Evolutionary conservation across 2,113 vertebrate genomes (phyloP), one percentile per base, ranked within the genome.

Genomic region (Perca schrenkii): DNA sequence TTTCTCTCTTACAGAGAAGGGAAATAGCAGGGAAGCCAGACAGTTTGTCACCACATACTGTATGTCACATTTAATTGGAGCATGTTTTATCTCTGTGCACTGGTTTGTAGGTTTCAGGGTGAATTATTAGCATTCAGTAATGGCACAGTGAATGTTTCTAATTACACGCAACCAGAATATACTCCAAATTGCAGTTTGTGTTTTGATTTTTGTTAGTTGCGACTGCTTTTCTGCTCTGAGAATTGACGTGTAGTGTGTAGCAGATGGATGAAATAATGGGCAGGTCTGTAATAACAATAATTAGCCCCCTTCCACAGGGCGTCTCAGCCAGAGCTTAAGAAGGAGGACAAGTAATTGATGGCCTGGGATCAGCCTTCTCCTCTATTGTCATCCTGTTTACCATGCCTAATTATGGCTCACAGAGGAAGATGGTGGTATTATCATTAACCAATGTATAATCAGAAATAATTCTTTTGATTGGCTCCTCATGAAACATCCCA

Each of bases 381-480:
- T 89, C 87, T 83, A 71, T 91, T 91, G 90, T 90, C 88, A 87
- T 90, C 86, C 91, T 93, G 92, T 95, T 95, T 94, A 92, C 86
- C 87, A 31, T 82, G 84, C 72, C 79, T 93, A 94, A 95, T 96
- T 94, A 87, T 86, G 82, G 91, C 88, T 92, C 82, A 43, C 80
- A 74, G 84, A 82, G 78, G 87, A 88, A 94, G 91, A 93, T 85
- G 85, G 86, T 84, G 89, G 83, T 92, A 91, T 94, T 95, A 92
- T 82, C 90, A 91, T 94, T 95, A 91, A 92, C 89, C 91, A 90
- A 89, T 92, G 88, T 92, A 80, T 93, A 93, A 96, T 95, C 93
- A 94, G 66, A 89, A 91, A 92, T 94, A 85, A 94, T 92, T 94
- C 83, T 90, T 91, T 89, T 92, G 86, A 91, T 90, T 88, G 60